These are phyloP conservation scores for Dasysyrphus tricinctus DNA, from an alignment of 2,888 invertebrate genomes.

Conservation along the genomic window DNA sequence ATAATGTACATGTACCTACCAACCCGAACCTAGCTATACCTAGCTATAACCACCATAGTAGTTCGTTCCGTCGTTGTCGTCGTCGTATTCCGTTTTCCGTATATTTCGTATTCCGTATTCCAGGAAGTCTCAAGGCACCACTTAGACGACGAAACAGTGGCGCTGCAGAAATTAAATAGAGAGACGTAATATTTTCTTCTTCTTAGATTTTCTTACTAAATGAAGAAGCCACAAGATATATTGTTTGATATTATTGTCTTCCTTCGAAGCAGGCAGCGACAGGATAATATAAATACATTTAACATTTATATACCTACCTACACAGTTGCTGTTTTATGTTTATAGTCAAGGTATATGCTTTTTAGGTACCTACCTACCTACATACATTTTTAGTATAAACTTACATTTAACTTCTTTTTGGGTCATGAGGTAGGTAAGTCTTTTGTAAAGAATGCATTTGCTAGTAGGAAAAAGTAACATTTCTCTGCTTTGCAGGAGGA, in stretches of 20 bases:
- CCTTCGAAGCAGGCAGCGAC: constrained; percentile 8
- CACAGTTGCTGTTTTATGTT: neutral
- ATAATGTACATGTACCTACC: constrained; percentile 25
- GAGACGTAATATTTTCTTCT: constrained; percentile 31
- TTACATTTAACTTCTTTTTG: constrained; percentile 15
- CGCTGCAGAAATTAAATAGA: constrained; percentile 48
- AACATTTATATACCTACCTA: neutral
- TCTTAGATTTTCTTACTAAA: constrained; percentile 37
- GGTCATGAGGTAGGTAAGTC: constrained; percentile 38
- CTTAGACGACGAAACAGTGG: constrained; percentile 48
- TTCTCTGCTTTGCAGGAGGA: constrained; percentile 34
- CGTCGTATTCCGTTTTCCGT: constrained; percentile 2
- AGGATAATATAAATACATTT: neutral
- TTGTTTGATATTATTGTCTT: constrained; percentile 49
- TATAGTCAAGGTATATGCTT: neutral
- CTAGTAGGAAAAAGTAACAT: constrained; percentile 23
- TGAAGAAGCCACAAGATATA: constrained; percentile 47
- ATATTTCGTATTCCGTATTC: neutral
- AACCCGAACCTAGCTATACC: neutral
- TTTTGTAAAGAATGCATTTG: constrained; percentile 33
- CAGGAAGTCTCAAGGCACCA: constrained; percentile 63
- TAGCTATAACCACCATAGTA: neutral
- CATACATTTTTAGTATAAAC: neutral
- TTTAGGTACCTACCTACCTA: neutral
- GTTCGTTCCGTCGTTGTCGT: neutral